These are phyloP conservation scores for Microchrysa polita DNA, from an alignment of 2,888 invertebrate genomes.

Conservation along the genomic window DNA sequence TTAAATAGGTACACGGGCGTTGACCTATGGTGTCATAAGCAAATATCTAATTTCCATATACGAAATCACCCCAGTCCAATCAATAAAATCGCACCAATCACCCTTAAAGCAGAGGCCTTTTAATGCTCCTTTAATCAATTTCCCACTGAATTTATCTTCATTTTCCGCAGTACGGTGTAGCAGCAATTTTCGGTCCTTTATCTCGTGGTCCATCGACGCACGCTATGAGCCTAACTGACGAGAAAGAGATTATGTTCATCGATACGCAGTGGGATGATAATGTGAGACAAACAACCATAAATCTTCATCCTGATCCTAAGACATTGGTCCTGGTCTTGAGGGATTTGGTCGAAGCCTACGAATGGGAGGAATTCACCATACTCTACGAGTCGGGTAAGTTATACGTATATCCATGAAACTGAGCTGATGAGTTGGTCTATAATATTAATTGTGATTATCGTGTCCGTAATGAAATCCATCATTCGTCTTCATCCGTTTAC, in stretches of 20 bases:
- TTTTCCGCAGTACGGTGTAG: constrained; percentile 70
- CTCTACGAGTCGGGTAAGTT: constrained; percentile 66
- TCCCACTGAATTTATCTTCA: too few relatives aligned
- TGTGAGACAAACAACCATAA: constrained; percentile 68
- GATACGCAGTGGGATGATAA: constrained; percentile 77
- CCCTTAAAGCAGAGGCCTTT: too few relatives aligned
- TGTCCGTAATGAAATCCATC: constrained; percentile 19
- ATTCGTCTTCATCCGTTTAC: not conserved
- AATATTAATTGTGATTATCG: constrained; percentile 21
- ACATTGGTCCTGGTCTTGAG: constrained; percentile 71
- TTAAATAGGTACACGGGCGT: too few relatives aligned
- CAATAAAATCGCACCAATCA: too few relatives aligned
- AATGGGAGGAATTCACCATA: constrained; percentile 88
- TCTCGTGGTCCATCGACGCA: constrained; percentile 74
- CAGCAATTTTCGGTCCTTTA: constrained; percentile 85
- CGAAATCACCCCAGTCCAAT: too few relatives aligned
- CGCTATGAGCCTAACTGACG: constrained; percentile 83
- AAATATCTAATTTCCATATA: too few relatives aligned
- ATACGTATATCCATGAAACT: not conserved
- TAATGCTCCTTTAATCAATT: too few relatives aligned
- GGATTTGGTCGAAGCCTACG: constrained; percentile 75
- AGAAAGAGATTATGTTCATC: constrained; percentile 86
- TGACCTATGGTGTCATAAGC: too few relatives aligned
- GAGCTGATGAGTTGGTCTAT: not conserved
- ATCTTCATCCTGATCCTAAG: constrained; percentile 77